Evolutionary conservation across 2,797 vertebrate genomes (phyloP).

Genomic region (Carapus acus): DNA sequence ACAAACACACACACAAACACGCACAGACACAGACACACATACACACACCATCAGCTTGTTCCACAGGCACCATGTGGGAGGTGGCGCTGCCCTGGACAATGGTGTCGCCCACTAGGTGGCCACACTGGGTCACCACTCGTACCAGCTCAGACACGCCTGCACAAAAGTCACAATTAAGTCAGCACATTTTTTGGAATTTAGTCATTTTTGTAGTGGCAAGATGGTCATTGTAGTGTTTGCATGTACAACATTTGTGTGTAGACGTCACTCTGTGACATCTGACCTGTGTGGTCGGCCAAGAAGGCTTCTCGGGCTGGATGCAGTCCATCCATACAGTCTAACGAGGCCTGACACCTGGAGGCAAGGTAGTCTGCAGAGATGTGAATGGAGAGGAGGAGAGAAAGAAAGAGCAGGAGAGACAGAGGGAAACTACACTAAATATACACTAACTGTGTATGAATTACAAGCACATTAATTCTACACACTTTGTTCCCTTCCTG

Average conservation of each 20-base stretch:
- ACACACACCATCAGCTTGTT: constrained; percentile 76
- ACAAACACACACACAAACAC: not conserved
- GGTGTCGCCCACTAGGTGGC: constrained; percentile 85
- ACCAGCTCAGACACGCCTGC: constrained; percentile 78
- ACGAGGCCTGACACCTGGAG: constrained; percentile 76
- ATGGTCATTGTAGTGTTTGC: too few species aligned
- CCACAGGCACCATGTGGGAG: constrained; percentile 83
- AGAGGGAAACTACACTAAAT: not conserved
- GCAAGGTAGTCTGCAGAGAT: constrained; percentile 85
- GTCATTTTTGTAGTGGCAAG: too few species aligned
- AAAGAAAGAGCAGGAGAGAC: too few species aligned
- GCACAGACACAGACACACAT: not conserved
- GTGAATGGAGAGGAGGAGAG: too few species aligned
- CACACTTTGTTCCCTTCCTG: too few species aligned
- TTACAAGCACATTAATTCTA: too few species aligned
- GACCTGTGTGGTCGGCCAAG: constrained; percentile 73
- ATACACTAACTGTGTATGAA: not conserved
- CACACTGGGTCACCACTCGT: constrained; percentile 79
- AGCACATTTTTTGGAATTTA: too few species aligned
- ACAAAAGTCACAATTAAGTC: not conserved
- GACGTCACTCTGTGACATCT: constrained; percentile 21
- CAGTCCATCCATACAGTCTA: constrained; percentile 75
- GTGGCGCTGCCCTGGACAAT: constrained; percentile 86
- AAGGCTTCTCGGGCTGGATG: constrained; percentile 68
- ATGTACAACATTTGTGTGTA: too few species aligned